phyloP scores from a whole-genome alignment of 2,888 invertebrate species.

The Prosapia bicincta region DNA sequence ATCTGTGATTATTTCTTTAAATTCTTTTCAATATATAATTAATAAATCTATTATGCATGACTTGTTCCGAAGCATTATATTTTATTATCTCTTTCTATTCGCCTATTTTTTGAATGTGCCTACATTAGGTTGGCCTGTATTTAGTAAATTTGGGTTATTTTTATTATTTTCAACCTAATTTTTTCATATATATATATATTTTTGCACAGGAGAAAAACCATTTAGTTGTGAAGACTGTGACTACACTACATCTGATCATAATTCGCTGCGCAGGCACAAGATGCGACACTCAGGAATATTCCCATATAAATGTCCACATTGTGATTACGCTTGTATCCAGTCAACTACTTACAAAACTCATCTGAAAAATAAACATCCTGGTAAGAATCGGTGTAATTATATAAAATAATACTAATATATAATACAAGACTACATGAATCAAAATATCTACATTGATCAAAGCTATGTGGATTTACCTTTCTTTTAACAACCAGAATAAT shows the following conservation, averaged over 20 bases:
- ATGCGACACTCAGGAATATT: constrained; percentile 70
- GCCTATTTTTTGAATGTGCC: constrained; percentile 26
- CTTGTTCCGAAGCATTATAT: too few relatives aligned
- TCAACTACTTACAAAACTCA: constrained; percentile 75
- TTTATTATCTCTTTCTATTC: neutral
- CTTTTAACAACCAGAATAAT: too few relatives aligned
- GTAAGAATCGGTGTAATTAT: too few relatives aligned
- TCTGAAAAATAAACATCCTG: constrained; percentile 74
- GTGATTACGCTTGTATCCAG: constrained; percentile 76
- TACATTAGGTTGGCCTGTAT: too few relatives aligned
- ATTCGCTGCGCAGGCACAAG: constrained; percentile 74
- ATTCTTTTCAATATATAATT: too few relatives aligned
- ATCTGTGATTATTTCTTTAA: too few relatives aligned
- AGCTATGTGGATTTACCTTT: too few relatives aligned
- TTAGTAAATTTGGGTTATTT: neutral
- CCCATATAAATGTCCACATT: constrained; percentile 74
- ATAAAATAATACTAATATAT: too few relatives aligned
- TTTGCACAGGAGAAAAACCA: constrained; percentile 64
- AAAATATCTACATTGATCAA: too few relatives aligned
- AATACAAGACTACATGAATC: too few relatives aligned
- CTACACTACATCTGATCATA: constrained; percentile 74
- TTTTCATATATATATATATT: too few relatives aligned
- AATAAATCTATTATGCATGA: too few relatives aligned
- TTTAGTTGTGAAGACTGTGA: constrained; percentile 71
- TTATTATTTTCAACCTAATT: constrained; percentile 9